Percentiles rank a stretch among this genome's conserved stretches.
Evolutionary conservation across 2,113 vertebrate species (phyloP).

Genomic region (Xiphorhynchus elegans): DNA sequence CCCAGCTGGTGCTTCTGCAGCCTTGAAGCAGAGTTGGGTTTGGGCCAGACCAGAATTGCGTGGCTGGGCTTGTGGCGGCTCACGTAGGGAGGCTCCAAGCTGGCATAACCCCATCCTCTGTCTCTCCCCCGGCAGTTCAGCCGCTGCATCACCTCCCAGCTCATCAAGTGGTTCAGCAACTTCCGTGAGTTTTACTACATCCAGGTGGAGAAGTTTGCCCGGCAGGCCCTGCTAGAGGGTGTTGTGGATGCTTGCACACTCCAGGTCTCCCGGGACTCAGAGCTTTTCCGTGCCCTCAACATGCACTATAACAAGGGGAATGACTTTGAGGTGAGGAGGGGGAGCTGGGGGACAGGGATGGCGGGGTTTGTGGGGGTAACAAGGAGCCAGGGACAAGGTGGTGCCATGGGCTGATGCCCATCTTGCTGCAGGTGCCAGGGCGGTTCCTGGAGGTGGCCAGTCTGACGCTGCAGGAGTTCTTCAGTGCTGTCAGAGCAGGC

Average conservation of each 20-base stretch:
- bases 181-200: constrained; percentile 99
- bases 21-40: neutral
- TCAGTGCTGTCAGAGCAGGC: constrained; percentile 84
- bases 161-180: constrained; percentile 99
- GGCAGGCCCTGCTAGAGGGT: constrained; percentile 89
- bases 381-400: accelerated
- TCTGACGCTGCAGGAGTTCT: constrained; percentile 92
- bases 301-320: constrained; percentile 96
- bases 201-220: constrained; percentile 97
- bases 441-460: constrained; percentile 92
- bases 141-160: constrained; percentile 95
- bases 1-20: neutral
- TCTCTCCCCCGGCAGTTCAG: constrained; percentile 81
- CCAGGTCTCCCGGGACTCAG: constrained; percentile 86
- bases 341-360: neutral
- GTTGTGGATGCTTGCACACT: constrained; percentile 79
- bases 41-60: neutral
- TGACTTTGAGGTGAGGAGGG: constrained; percentile 87
- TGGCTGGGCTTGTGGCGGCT: neutral
- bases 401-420: neutral
- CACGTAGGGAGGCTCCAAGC: neutral
- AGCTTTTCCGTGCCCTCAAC: constrained; percentile 92
- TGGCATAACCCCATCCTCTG: neutral
- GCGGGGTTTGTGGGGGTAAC: accelerated
- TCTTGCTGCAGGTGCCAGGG: constrained; percentile 84